Conservation (phyloP, 2,797 vertebrate species). For the Monodelphis domestica region DNA sequence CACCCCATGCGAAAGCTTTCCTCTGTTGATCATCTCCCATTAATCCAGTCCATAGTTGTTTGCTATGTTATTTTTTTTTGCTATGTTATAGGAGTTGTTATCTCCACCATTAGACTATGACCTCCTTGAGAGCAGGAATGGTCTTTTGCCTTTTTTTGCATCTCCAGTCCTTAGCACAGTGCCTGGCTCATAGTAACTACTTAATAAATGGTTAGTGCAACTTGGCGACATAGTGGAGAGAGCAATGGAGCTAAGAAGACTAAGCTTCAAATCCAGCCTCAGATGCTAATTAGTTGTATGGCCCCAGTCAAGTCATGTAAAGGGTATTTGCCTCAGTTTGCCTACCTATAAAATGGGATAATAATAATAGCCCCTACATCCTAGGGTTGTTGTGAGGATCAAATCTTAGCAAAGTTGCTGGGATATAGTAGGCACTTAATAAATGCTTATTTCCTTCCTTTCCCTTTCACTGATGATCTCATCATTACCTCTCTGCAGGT, state of each 20-base stretch:
- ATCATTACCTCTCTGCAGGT: background rate
- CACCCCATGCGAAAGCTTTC: background rate
- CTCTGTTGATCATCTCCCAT: background rate
- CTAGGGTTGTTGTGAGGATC: background rate
- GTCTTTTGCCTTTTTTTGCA: background rate
- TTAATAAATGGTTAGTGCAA: background rate
- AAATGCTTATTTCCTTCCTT: background rate
- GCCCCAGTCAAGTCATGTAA: background rate
- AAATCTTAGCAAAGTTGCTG: background rate
- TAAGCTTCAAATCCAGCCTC: background rate
- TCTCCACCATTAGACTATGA: background rate
- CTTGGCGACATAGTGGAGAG: background rate
- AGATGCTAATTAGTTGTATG: background rate
- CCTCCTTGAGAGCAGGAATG: background rate
- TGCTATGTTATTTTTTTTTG: too few species aligned
- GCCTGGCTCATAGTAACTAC: background rate
- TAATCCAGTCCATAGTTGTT: background rate
- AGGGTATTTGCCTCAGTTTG: background rate
- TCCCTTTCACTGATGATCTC: background rate
- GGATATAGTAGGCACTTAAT: background rate
- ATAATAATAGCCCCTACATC: background rate
- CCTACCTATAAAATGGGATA: background rate
- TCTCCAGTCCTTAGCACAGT: background rate
- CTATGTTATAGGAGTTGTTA: too few species aligned
- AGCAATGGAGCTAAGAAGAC: background rate